Base-by-base conservation (phyloP, 35 echinoderm and acorn worm species). In the Amphiura filiformis region DNA sequence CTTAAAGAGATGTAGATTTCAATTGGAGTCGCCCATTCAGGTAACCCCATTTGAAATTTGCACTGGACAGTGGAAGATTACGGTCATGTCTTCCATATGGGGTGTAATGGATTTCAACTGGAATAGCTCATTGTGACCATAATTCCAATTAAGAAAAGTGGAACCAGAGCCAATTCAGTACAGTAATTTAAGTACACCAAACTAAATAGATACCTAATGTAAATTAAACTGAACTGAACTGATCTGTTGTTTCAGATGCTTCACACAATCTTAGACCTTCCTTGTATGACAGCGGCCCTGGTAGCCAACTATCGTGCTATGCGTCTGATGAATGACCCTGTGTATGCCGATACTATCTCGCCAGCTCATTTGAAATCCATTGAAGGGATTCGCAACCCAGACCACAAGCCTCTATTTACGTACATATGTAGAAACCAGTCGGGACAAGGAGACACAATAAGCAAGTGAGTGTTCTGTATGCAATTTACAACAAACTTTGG, bases 361-460 rank as follows among this genome's bases (percentile, higher is more conserved):
- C 84, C 87, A 18, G 81, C 87, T 30, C 87, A 84, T 79, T 39
- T 77, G n/a, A 65, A 81, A 44, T 90, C 87, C 83, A 76, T 93
- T 0, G 77, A 92, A 13, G 77, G 78, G 0, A 81, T 92, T 13
- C 84, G 82, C 77, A 95, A 87, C n/a, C n/a, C 90, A 23, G 87
- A 84, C 39, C 91, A 99, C 56, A 89, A 90, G 82, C 96, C 96
- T 7, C 92, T 86, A 84, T 95, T 99, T 75, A 94, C 92, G 41
- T 99, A n/a, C n/a, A 90, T 99, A 3, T 84, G 92, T 11, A 86
- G 96, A 36, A 28, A 31, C 0, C 80, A 88, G 75, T 88, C 85
- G 44, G 96, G 93, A 39, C 90, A 92, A 38, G 93, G 96, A 34
- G 96, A 98, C 49, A 98, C 96, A 35, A 90, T 98, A 31, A 94